These are phyloP conservation scores for Psephotus haematonotus DNA, from an alignment of 2,113 vertebrate genomes.

Conservation along the genomic window DNA sequence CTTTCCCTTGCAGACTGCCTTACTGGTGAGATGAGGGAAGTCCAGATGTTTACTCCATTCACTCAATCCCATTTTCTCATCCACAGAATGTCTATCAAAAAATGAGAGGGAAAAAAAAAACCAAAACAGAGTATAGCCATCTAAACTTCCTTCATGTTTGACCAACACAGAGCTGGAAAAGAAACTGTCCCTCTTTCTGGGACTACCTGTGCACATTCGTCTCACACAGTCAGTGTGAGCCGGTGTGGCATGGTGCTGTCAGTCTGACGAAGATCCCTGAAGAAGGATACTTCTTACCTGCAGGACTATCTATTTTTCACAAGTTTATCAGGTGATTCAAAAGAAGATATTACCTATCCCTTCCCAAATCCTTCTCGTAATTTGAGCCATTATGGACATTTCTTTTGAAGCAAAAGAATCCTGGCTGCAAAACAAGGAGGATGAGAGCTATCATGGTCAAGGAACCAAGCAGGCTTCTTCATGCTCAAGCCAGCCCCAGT, in stretches of 20 bases:
- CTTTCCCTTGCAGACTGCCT: background rate
- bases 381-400: background rate
- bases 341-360: background rate
- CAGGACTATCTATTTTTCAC: background rate
- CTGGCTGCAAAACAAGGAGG: background rate
- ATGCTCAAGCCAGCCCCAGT: background rate
- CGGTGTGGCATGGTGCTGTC: background rate
- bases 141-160: background rate
- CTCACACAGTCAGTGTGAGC: accelerated
- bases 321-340: background rate
- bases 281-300: background rate
- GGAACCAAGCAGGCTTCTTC: background rate
- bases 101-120: background rate
- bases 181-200: background rate
- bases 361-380: background rate
- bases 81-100: background rate
- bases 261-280: background rate
- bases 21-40: background rate
- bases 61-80: background rate
- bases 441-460: background rate
- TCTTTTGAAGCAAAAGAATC: background rate
- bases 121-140: background rate
- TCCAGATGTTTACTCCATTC: background rate
- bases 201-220: background rate
- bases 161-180: background rate